Conservation (phyloP, 2,888 invertebrate genomes). For the Drosophila atripex region DNA sequence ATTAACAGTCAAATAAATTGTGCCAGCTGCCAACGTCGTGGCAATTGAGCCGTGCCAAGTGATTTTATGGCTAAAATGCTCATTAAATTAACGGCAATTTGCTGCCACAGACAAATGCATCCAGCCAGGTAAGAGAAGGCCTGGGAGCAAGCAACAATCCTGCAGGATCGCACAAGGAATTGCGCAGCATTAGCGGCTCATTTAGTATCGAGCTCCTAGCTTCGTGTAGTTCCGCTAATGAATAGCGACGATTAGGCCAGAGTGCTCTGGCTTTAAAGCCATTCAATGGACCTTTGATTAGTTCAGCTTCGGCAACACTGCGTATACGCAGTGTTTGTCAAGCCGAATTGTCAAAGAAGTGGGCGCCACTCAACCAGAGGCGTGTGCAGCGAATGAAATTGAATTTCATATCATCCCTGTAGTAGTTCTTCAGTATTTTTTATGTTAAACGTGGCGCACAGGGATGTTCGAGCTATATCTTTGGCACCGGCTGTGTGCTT, state of each 20-base stretch:
- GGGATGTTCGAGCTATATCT: conserved; percentile 38
- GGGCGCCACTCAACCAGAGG: conserved; percentile 16
- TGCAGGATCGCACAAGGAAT: background rate
- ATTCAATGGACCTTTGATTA: conserved; percentile 9
- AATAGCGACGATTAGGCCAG: conserved; percentile 6
- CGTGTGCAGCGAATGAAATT: conserved; percentile 55
- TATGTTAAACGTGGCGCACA: conserved; percentile 24
- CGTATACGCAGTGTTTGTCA: conserved; percentile 23
- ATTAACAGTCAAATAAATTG: conserved; percentile 78
- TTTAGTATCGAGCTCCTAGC: background rate
- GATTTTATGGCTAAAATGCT: conserved; percentile 70
- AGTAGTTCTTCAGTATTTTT: conserved; percentile 9
- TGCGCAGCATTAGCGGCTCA: background rate
- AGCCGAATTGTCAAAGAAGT: conserved; percentile 31
- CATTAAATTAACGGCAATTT: conserved; percentile 73
- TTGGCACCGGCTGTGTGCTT: conserved; percentile 60
- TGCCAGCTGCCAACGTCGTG: conserved; percentile 56
- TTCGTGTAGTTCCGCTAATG: conserved; percentile 4
- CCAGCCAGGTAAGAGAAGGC: conserved; percentile 27
- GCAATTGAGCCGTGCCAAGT: conserved; percentile 64
- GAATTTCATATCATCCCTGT: conserved; percentile 66
- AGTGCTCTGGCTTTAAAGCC: background rate
- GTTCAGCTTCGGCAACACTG: conserved; percentile 3
- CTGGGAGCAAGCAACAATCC: conserved; percentile 4
- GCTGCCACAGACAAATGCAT: conserved; percentile 59